Percentiles rank a stretch among this genome's conserved stretches.
These are phyloP conservation scores for Eugnorisma glareosa DNA, from an alignment of 2,888 invertebrate genomes.

Conservation along the genomic window DNA sequence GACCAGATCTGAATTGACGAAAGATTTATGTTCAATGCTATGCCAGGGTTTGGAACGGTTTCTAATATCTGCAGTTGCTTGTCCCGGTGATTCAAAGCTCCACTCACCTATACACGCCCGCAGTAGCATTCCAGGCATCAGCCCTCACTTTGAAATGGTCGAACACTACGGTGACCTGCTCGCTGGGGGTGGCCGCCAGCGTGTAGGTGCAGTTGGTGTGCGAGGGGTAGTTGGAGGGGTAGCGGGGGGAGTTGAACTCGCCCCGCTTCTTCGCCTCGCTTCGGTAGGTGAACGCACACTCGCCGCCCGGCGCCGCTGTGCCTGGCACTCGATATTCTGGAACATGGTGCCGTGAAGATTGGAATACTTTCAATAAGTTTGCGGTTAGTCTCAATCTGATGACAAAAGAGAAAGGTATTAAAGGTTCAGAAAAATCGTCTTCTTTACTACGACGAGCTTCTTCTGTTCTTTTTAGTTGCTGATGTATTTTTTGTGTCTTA, in stretches of 20 bases:
- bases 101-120: constrained; percentile 86
- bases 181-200: constrained; percentile 96
- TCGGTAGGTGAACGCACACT: constrained; percentile 97
- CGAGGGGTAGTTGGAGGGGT: constrained; percentile 99
- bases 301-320: constrained; percentile 97
- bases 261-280: constrained; percentile 96
- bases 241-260: constrained; percentile 98
- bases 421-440: not conserved
- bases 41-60: no score
- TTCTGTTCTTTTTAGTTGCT: not conserved
- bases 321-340: constrained; percentile 98
- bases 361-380: not conserved
- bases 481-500: not conserved
- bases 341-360: constrained; percentile 11
- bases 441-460: not conserved
- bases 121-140: constrained; percentile 94
- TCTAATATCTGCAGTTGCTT: not conserved
- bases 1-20: not conserved
- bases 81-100: not conserved
- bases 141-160: constrained; percentile 97
- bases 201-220: constrained; percentile 98
- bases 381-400: not conserved
- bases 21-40: not conserved
- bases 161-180: constrained; percentile 97
- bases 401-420: not conserved